phyloP scores from a whole-genome alignment of 2,113 vertebrate species.

The Oxygymnocypris stewartii region DNA sequence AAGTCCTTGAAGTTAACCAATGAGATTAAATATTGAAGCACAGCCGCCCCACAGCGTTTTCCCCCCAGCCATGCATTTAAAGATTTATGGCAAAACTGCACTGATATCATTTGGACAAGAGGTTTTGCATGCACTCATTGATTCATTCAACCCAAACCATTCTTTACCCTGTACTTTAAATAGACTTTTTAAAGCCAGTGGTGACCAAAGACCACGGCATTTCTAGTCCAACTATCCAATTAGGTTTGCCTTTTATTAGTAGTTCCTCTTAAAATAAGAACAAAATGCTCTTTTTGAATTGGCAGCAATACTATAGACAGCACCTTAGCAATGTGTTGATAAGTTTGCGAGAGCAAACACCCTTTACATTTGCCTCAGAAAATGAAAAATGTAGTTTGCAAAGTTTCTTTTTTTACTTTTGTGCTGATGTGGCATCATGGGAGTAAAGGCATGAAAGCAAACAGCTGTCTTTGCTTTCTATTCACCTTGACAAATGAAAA shows the following conservation, averaged over 20 bases:
- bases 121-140: slow-evolving; percentile 9
- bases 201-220: not conserved
- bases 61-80: slow-evolving; percentile 47
- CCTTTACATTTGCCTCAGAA: not conserved
- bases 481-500: slow-evolving; percentile 38
- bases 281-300: not conserved
- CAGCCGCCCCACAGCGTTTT: slow-evolving; percentile 22
- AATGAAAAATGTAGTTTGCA: not conserved
- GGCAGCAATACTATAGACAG: not conserved
- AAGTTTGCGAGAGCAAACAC: not conserved
- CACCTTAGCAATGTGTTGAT: not conserved
- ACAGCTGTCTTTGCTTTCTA: slow-evolving; percentile 47
- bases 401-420: not conserved
- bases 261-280: not conserved
- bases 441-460: slow-evolving; percentile 31
- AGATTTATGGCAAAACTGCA: slow-evolving; percentile 51
- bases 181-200: not conserved
- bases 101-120: slow-evolving; percentile 50
- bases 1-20: slow-evolving; percentile 52
- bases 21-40: slow-evolving; percentile 57
- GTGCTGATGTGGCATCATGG: slow-evolving; percentile 20
- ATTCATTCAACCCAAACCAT: slow-evolving; percentile 5
- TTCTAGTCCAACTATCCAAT: not conserved
- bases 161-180: not conserved
- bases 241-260: not conserved